Base-by-base conservation (phyloP, 2,113 vertebrate species). In the Ammodytes dubius region DNA sequence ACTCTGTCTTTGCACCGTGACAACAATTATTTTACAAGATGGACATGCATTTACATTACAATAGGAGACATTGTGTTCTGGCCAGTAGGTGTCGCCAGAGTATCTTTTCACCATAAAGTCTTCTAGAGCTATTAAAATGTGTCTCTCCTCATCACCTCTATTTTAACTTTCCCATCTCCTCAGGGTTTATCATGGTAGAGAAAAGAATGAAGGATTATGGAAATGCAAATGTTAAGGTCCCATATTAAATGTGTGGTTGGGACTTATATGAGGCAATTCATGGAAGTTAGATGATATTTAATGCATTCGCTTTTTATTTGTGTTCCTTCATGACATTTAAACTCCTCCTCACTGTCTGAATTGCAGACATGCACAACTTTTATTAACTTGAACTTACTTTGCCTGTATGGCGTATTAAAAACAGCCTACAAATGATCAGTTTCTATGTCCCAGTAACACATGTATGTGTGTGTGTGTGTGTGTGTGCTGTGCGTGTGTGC, bases 81-180 rank as follows among this genome's bases (percentile, higher is more conserved):
- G 13, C 77, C 86, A 73, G 67, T 75, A 84, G 90, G 82, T 80
- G 88, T 82, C 84, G 67, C 82, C 60, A 82, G 35, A 83, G 82
- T 6, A 2, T 73, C 53, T 71, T 46, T 45, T 5, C 57, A 13
- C 58, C 39, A 3, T 64, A 0, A 13, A 11, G 4, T 43, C 10
- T 0, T 53, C 19, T 1, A 2, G 5, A 70, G 47, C 67, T 74
- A 54, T 72, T 81, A 82, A 87, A 82, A 2, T 71, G 70, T 87
- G 81, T 81, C 73, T 79, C 56, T 42, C 15, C 71, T 82, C 40
- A 58, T 79, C 63, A 58, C 68, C 8, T 50, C 47, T 6, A 53
- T 15, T 40, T 61, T 70, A 43, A 61, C 65, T 83, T 53, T 27
- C 43, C 35, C 69, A 50, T 57, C 58, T 69, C 39, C 27, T 73